Evolutionary conservation across 2,797 vertebrate species (phyloP).

Genomic region (Ciconia nigra): DNA sequence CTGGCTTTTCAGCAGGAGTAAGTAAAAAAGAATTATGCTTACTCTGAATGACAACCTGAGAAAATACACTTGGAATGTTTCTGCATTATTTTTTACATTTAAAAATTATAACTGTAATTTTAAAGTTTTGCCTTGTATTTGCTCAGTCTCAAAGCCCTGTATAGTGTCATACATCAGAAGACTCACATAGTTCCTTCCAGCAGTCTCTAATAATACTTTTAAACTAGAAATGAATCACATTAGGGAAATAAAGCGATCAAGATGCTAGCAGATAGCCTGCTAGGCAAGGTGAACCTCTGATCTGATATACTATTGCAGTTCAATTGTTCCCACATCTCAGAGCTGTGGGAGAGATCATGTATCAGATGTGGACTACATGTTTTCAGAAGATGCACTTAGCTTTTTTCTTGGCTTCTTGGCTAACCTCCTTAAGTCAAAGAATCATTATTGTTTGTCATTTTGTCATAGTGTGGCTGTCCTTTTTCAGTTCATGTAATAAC

Average conservation of each 20-base stretch:
- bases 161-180: neutral
- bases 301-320: neutral
- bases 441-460: neutral
- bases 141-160: neutral
- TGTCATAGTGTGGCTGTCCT: neutral
- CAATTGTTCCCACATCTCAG: neutral
- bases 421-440: neutral
- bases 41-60: neutral
- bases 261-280: neutral
- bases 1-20: neutral
- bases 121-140: neutral
- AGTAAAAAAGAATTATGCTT: neutral
- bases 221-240: neutral
- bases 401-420: neutral
- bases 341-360: neutral
- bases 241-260: neutral
- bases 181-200: neutral
- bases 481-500: neutral
- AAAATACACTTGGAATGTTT: neutral
- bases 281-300: neutral
- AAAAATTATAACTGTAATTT: neutral
- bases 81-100: neutral
- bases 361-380: neutral
- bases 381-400: neutral
- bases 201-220: neutral